phyloP scores from a whole-genome alignment of 1,140 invertebrate species.

The Colletes gigas region DNA sequence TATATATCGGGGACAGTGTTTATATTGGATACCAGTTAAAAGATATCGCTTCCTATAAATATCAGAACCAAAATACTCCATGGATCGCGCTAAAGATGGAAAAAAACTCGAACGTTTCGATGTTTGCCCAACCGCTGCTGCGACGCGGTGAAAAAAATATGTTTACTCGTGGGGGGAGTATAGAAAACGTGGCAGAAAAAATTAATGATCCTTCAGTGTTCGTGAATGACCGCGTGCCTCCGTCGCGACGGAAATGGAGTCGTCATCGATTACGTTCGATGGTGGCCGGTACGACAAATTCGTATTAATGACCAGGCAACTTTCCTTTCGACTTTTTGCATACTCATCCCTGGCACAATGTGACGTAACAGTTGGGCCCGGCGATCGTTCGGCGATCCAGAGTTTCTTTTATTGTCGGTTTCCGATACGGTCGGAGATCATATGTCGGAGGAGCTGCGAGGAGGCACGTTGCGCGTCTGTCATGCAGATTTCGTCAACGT shows the following conservation, averaged over 20 bases:
- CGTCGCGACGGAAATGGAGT: conserved; percentile 60
- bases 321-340: conserved; percentile 62
- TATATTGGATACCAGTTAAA: conserved; percentile 60
- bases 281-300: conserved; percentile 65
- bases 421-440: conserved; percentile 54
- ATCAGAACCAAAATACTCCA: neutral
- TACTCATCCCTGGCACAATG: conserved; percentile 60
- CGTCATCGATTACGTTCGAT: conserved; percentile 65
- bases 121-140: neutral
- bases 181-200: conserved; percentile 8
- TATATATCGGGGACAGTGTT: conserved; percentile 57
- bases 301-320: conserved; percentile 70
- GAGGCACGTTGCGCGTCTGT: conserved; percentile 37
- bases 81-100: too few species aligned
- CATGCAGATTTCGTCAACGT: conserved; percentile 41
- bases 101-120: neutral
- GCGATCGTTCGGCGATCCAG: conserved; percentile 30
- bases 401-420: conserved; percentile 68
- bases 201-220: conserved; percentile 51
- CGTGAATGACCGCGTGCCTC: conserved; percentile 20
- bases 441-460: conserved; percentile 35
- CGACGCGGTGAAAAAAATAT: neutral
- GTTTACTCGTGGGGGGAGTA: neutral
- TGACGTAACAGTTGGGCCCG: conserved; percentile 69
- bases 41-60: conserved; percentile 17